Base-by-base conservation (phyloP, 2,888 invertebrate genomes). In the Linhomoeus sp. region DNA sequence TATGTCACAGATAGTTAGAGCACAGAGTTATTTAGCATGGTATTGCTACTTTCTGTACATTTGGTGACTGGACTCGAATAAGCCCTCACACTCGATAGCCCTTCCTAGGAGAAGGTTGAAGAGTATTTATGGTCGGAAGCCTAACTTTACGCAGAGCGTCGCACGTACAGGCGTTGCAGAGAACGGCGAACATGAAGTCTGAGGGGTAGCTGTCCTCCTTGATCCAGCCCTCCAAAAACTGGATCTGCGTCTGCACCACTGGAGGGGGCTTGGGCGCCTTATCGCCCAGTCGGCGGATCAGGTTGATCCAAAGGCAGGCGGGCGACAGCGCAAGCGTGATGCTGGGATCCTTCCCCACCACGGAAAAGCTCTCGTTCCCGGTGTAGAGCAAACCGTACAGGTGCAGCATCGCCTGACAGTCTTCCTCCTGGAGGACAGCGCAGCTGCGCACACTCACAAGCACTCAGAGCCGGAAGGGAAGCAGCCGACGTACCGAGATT, bases 281-380 rank as follows among this genome's bases (percentile, higher is more conserved):
- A 7, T 24, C 9, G 25, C 3, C 24, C 43, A 3, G 15, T 19
- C n/a, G 25, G 3, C 26, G 24, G 56, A 86, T 74, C 50, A 92
- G 72, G 69, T 90, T 88, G 65, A 90, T 84, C 88, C 90, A 92
- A 64, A 92, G 88, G 60, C 87, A 88, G 15, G 86, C 83, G 52
- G 84, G 81, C 0, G 92, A 87, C 81, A 90, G 82, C 65, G 81
- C 81, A 63, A 82, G 79, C 9, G 40, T 48, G 46, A 19, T 22
- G 15, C 83, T 83, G 58, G 81, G 83, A 49, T 81, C 77, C 0
- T 87, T 78, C 59, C 81, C 81, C 43, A 77, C 80, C 54, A 79
- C 80, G 66, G 90, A 88, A 0, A 90, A 90, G 15, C 87, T 78
- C 56, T 88, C 86, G 43, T 80, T 66, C 62, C 90, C 90, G 0